Base-by-base conservation (phyloP, 2,113 vertebrate genomes). In the Anoplopoma fimbria region DNA sequence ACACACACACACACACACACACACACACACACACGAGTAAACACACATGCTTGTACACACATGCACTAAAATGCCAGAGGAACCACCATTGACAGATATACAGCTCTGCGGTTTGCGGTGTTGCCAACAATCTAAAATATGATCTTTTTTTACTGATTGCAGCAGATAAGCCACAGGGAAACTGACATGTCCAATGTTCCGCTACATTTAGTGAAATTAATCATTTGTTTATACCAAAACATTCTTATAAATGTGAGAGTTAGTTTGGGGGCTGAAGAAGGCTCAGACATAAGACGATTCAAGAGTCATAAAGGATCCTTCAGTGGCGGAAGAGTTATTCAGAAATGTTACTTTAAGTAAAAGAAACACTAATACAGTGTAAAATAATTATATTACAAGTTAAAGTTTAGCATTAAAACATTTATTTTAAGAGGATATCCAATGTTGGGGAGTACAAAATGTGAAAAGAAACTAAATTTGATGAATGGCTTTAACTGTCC, bases 91-190 rank as follows among this genome's bases (percentile, higher is more conserved):
- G 83, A 81, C 63, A 82, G 77, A 53, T 71, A 85, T 72, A 68
- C 69, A 84, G 27, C 2, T 0, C 9, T 89, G 86, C 85, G 82
- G 88, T 92, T 88, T 83, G 82, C 10, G 45, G 51, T 58, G 21
- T 71, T 81, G 63, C 75, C 88, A 77, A 38, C 45, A 77, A 89
- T 82, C 51, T 71, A 55, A 29, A 84, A 79, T 82, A 81, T 75
- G 65, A 79, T 64, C 40, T 51, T 45, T 81, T 49, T 70, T 49
- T 58, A 40, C 47, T 87, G 67, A 90, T 85, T 82, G 65, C 61
- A 33, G 53, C 63, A 83, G 69, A 92, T 89, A 82, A 81, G 73
- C 55, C 27, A 55, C 51, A 69, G 74, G 42, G 47, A 53, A 34
- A 62, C 34, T 68, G 73, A 3, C 40, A 71, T 19, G 27, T 27